Evolutionary conservation across 2,888 invertebrate species (phyloP).

Genomic region (Drosophila macrospina): DNA sequence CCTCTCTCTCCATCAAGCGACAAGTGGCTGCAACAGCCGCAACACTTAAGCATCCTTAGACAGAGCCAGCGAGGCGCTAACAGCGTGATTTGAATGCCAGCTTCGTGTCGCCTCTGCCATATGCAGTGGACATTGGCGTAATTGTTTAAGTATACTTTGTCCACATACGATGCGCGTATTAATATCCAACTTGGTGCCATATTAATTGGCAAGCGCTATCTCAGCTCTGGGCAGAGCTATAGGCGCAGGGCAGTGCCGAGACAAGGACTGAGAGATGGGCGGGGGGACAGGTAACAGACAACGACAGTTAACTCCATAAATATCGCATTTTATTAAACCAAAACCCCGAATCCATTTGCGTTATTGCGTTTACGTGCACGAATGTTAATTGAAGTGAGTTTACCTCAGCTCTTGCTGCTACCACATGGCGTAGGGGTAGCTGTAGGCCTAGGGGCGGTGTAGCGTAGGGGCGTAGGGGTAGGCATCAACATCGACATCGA

Average conservation of each 20-base stretch:
- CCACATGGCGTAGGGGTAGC: not conserved
- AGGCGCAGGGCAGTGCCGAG: too few relatives aligned
- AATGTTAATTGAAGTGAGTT: slow-evolving; percentile 76
- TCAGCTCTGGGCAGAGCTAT: not conserved
- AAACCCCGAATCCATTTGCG: slow-evolving; percentile 76
- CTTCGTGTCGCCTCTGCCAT: slow-evolving; percentile 20
- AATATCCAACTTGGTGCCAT: slow-evolving; percentile 65
- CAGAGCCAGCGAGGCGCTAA: slow-evolving; percentile 9
- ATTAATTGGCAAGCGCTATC: slow-evolving; percentile 68
- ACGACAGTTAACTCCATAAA: slow-evolving; percentile 73
- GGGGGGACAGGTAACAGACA: not conserved
- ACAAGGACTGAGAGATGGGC: not conserved
- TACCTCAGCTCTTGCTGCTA: slow-evolving; percentile 30
- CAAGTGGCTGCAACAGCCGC: slow-evolving; percentile 19
- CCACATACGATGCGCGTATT: slow-evolving; percentile 31
- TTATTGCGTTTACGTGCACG: slow-evolving; percentile 79
- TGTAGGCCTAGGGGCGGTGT: too few relatives aligned
- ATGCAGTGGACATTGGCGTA: slow-evolving; percentile 40
- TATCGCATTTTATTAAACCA: slow-evolving; percentile 75
- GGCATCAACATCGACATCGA: not conserved
- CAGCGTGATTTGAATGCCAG: slow-evolving; percentile 41
- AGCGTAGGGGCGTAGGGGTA: too few relatives aligned
- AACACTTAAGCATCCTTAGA: slow-evolving; percentile 33
- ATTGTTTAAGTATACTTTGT: slow-evolving; percentile 69
- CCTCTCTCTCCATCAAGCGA: not conserved